Evolutionary conservation across 2,888 invertebrate species (phyloP), one percentile per base, ranked within the genome.

Genomic region (Chrysotoxum bicinctum): DNA sequence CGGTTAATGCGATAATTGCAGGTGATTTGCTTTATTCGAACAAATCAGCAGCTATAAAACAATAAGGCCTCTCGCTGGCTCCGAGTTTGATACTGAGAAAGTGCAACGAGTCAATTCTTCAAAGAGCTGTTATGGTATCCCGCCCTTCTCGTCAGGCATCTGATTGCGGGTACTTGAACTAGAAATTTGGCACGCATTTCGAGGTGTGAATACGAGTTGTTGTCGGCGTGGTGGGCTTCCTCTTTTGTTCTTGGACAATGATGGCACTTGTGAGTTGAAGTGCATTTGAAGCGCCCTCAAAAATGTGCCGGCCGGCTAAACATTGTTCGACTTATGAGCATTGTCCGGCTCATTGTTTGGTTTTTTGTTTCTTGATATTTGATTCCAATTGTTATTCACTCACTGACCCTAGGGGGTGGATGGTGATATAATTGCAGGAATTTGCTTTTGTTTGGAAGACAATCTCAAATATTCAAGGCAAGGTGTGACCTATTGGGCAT

Each of bases 1-100:
- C 82, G 82, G 77, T 81, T 82, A 86, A 86, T 86, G 64, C 86
- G 86, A 86, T 86, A 86, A 86, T 86, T 86, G 86, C 86, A 82
- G 85, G 85, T 86, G 85, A 86, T 86, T 81, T 77, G 72, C 77
- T 64, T 58, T 73, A 64, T 69, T 30, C 77, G 77, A 77, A 77
- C 85, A 77, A 78, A 54, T 74, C 77, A 75, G 70, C 21, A 64
- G 82, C 78, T 78, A 86, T 86, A 86, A n/a, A 82, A 86, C 78
- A 74, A 82, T 50, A 21, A 66, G 50, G 21, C 50, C 45, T 12
- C 14, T 43, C 30, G 3, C 12, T 54, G 50, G 45, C 19, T 23
- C 50, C 35, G 40, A 16, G 5, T 12, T 6, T 1, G 23, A 50
- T 58, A 35, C 35, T 48, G 68, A 43, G 52, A 40, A 45, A 54